A percentile compares a stretch with the other conserved stretches of the same genome.
Conservation (phyloP, 1,140 invertebrate species). For the Ceratina calcarata region DNA sequence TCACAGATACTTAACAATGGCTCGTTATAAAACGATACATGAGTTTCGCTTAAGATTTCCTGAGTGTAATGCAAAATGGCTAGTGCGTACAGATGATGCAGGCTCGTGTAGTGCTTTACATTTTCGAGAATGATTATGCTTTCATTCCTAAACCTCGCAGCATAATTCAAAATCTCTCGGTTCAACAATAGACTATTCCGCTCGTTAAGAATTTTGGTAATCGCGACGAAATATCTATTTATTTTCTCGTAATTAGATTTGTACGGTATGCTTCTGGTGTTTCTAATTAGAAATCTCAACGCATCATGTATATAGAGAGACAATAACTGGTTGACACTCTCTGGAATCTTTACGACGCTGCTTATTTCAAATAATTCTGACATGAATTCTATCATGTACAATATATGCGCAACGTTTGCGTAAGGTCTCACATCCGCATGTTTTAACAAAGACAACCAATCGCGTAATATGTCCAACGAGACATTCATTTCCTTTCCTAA, state of each 20-base stretch:
- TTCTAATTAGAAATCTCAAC: slow-evolving; percentile 51
- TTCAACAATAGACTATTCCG: slow-evolving; percentile 25
- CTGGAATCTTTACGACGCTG: neutral
- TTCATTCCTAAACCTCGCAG: slow-evolving; percentile 33
- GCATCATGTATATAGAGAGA: slow-evolving; percentile 17
- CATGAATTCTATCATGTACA: slow-evolving; percentile 51
- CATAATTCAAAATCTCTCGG: slow-evolving; percentile 29
- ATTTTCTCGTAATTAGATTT: slow-evolving; percentile 45
- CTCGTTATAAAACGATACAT: slow-evolving; percentile 3
- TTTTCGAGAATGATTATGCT: slow-evolving; percentile 45
- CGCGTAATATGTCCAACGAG: slow-evolving; percentile 9
- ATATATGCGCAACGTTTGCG: slow-evolving; percentile 29
- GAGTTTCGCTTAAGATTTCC: neutral
- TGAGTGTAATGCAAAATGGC: slow-evolving; percentile 51
- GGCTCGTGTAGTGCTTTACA: slow-evolving; percentile 9
- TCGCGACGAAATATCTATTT: slow-evolving; percentile 23
- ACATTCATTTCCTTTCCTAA: slow-evolving; percentile 20
- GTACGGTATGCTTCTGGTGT: slow-evolving; percentile 14
- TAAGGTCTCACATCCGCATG: slow-evolving; percentile 55
- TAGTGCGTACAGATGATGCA: slow-evolving; percentile 53
- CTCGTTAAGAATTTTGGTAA: slow-evolving; percentile 38
- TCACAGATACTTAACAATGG: slow-evolving; percentile 15
- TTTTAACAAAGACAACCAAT: slow-evolving; percentile 41
- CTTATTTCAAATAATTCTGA: slow-evolving; percentile 49
- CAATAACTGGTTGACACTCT: slow-evolving; percentile 24